Base-by-base conservation (phyloP, 2,888 invertebrate species). In the Polymixis lichenea region DNA sequence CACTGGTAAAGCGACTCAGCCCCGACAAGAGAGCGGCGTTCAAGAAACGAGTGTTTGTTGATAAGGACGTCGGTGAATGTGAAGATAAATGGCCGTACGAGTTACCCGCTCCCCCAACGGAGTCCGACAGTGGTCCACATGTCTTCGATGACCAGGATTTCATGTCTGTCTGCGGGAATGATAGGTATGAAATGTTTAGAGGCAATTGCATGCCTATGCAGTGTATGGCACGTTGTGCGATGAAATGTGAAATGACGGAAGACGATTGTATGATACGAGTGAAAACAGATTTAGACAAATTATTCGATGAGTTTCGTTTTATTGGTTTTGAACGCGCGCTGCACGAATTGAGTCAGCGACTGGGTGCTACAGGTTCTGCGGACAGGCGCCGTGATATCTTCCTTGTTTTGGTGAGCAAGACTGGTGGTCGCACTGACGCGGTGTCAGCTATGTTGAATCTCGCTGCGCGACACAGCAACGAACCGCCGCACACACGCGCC, bases 321-420 rank as follows among this genome's bases (percentile, higher is more conserved):
- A 80, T 82, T 13, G 90, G 91, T 51, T 95, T 95, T 74, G 91
- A 92, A 3, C 88, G 88, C 22, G 91, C 94, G 5, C 90, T 94
- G 46, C 87, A 85, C 11, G 94, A 95, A 28, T 85, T 95, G 1
- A 84, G 84, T 8, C 92, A 90, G 56, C 89, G 90, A 28, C 81
- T 95, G 43, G 77, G 82, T 43, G 88, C 90, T 0, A 92, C 92
- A 72, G 92, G 90, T 61, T 90, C 91, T 5, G 78, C 89, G 2
- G 90, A 94, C 71, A 92, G 92, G 25, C 88, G 95, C 25, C 90
- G 93, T 58, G 92, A 90, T 76, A 95, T 95, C 82, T 88, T 95
- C 76, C 85, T 95, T 6, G 95, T 95, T 6, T 89, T 95, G 56
- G 92, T 95, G 0, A 95, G 95, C 80, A 95, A 95, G 78, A 93